These are phyloP conservation scores for Myotis pilosus DNA, from an alignment of 2,797 vertebrate species.

Conservation along the genomic window DNA sequence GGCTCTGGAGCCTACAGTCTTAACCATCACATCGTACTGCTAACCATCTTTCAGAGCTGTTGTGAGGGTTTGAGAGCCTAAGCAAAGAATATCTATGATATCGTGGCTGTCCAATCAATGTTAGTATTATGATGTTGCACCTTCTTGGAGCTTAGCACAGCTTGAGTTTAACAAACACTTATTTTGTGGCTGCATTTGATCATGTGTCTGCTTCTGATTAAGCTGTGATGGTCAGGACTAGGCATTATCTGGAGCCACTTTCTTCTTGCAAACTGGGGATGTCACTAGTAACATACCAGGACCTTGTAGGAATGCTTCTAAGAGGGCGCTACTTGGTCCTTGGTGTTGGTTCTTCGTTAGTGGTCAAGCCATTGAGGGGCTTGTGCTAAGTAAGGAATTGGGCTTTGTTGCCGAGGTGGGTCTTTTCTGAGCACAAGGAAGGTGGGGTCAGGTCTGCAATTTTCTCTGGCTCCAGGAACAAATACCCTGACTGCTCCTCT, in stretches of 20 bases:
- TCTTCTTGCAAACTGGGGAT: not conserved
- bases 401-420: slow-evolving; percentile 35
- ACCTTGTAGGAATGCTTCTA: not conserved
- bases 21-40: not conserved
- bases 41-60: not conserved
- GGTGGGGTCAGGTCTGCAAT: slow-evolving; percentile 65
- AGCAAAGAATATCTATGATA: not conserved
- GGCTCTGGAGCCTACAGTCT: not conserved
- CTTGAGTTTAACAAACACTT: not conserved
- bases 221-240: not conserved
- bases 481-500: slow-evolving; percentile 34
- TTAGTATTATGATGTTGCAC: not conserved
- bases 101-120: not conserved
- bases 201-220: not conserved
- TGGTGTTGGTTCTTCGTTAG: slow-evolving; percentile 21
- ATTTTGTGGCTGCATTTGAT: not conserved
- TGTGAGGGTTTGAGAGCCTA: not conserved
- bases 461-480: slow-evolving; percentile 61
- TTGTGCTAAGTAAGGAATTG: not conserved
- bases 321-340: not conserved
- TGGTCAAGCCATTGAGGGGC: not conserved
- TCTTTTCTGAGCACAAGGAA: slow-evolving; percentile 15
- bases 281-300: not conserved
- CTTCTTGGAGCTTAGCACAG: not conserved
- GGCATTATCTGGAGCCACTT: not conserved